Conservation (phyloP, 2,797 vertebrate genomes). For the Eulemur coronatus region DNA sequence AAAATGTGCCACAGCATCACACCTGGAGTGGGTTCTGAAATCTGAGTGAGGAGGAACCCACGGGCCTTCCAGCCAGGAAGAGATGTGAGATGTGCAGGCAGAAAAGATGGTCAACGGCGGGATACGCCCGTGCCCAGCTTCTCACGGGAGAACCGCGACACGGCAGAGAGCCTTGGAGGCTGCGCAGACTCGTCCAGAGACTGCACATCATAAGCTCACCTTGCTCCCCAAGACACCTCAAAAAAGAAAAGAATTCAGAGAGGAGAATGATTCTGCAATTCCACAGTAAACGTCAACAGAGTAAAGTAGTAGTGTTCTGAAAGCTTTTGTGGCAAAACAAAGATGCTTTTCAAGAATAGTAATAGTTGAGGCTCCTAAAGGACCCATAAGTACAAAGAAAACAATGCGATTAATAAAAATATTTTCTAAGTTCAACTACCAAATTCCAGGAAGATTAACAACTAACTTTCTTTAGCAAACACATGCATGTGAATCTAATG, state of each 20-base stretch:
- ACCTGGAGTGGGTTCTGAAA: too few relatives aligned
- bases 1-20: fast-evolving
- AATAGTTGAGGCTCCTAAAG: neutral
- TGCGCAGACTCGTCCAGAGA: neutral
- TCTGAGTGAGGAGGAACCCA: neutral
- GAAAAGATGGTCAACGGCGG: fast-evolving
- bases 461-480: neutral
- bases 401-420: neutral
- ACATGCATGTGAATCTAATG: neutral
- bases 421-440: neutral
- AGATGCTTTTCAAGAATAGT: neutral
- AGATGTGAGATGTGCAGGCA: fast-evolving
- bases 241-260: neutral
- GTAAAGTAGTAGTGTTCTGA: fast-evolving
- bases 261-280: fast-evolving
- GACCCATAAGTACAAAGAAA: neutral
- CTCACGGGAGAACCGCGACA: neutral
- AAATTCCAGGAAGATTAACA: neutral
- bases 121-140: fast-evolving
- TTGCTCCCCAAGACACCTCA: too few relatives aligned
- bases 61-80: neutral
- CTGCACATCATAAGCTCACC: neutral
- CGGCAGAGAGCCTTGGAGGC: fast-evolving
- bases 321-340: neutral
- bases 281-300: fast-evolving